Base-by-base conservation (phyloP, 2,888 invertebrate species). In the Euplagia quadripunctaria region DNA sequence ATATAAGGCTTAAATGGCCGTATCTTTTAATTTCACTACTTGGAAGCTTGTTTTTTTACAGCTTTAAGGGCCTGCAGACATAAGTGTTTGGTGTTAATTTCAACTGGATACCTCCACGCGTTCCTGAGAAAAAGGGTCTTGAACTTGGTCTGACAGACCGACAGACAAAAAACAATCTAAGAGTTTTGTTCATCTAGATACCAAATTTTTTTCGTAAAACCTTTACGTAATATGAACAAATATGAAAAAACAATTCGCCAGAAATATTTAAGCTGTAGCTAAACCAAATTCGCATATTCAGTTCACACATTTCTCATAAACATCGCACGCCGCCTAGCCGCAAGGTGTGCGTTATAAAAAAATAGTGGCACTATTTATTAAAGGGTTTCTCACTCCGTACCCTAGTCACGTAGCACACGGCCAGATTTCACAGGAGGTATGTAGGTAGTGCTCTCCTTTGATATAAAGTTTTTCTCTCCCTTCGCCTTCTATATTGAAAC, bases 301-400 rank as follows among this genome's bases (percentile, higher is more conserved):
- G 86, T 76, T 79, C 94, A 89, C 94, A 93, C 87, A 86, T 86
- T 74, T 78, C 88, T 84, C 94, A 94, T 95, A 95, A 94, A 95
- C 93, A 91, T 73, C 66, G 65, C 31, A 17, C 42, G 42, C 55
- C 71, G 61, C 89, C 86, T 87, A 83, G 87, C 88, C 89, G 91
- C 91, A 93, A 95, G 95, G 95, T 95, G 94, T 90, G 82, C 90
- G 89, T 90, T 91, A 79, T 80, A 92, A 93, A 93, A 94, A 94
- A 94, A 93, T 93, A 92, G 91, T 90, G 91, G 90, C 91, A 94
- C 90, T 91, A 95, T 95, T 94, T 95, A 95, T 95, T 94, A 94
- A 94, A 94, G 93, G 92, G 91, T 87, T 86, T 81, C 74, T 75
- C 79, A 72, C n/a, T 64, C 72, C 87, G 79, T 66, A 92, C 84